phyloP scores from a whole-genome alignment of 2,888 invertebrate species.

The Coleophora flavipennella region DNA sequence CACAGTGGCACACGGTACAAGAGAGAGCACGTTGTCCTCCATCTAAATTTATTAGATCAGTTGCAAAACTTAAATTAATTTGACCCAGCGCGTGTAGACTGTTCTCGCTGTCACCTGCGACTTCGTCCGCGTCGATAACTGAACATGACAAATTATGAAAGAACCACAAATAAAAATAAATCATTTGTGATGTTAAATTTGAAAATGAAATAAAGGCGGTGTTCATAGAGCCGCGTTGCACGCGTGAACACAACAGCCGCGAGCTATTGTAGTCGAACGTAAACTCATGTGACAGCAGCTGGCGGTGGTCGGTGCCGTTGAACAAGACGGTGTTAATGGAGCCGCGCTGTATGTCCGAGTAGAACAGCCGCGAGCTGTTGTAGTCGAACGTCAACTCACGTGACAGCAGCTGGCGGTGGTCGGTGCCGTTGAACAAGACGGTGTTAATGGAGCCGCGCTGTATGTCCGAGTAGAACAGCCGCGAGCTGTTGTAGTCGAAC shows the following conservation, averaged over 20 bases:
- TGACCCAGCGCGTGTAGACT: too few relatives aligned
- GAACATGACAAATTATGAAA: too few relatives aligned
- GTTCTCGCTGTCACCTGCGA: too few relatives aligned
- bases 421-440: conserved; percentile 88
- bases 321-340: too few relatives aligned
- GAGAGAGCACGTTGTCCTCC: too few relatives aligned
- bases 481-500: conserved; percentile 79
- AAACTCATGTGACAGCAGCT: conserved; percentile 80
- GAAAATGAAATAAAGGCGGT: too few relatives aligned
- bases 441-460: conserved; percentile 84
- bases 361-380: conserved; percentile 78
- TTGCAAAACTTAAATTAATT: too few relatives aligned
- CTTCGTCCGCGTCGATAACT: too few relatives aligned
- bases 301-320: conserved; percentile 81
- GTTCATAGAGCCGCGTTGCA: conserved; percentile 87
- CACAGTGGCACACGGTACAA: too few relatives aligned
- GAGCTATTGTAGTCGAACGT: conserved; percentile 79
- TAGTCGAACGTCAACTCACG: conserved; percentile 86
- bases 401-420: conserved; percentile 78
- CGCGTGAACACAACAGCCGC: conserved; percentile 89
- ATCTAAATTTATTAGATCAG: too few relatives aligned
- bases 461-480: conserved; percentile 91
- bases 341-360: conserved; percentile 91
- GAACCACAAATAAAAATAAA: too few relatives aligned
- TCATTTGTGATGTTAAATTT: too few relatives aligned